Evolutionary conservation across 2,797 vertebrate species (phyloP).

Genomic region (Miichthys miiuy): DNA sequence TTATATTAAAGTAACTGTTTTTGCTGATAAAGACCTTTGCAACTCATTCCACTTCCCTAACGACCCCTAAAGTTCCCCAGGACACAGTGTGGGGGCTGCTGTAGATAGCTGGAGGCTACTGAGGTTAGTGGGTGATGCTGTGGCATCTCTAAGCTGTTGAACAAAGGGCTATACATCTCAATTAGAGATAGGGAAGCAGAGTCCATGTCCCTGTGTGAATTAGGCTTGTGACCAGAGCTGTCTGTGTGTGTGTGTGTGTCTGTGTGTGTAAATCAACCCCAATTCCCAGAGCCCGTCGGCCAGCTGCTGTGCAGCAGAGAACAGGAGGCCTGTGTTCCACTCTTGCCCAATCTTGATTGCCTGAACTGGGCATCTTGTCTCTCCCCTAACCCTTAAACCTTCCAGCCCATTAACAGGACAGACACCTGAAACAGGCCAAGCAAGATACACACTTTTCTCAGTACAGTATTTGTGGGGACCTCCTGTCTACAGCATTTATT

Average conservation of each 20-base stretch:
- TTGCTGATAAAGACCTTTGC: not conserved
- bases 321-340: slow-evolving; percentile 49
- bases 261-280: slow-evolving; percentile 42
- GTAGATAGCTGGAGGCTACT: not conserved
- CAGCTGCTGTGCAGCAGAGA: slow-evolving; percentile 57
- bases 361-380: slow-evolving; percentile 20
- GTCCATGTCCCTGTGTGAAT: slow-evolving; percentile 41
- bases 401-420: slow-evolving; percentile 37
- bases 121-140: slow-evolving; percentile 7
- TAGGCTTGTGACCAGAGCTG: slow-evolving; percentile 46
- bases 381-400: slow-evolving; percentile 30
- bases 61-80: slow-evolving; percentile 9
- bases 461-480: not conserved
- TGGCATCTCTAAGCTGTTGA: slow-evolving; percentile 23
- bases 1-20: slow-evolving; percentile 5
- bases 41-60: slow-evolving; percentile 1
- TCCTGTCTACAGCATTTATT: not conserved
- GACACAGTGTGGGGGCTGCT: not conserved
- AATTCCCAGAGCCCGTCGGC: slow-evolving; percentile 40
- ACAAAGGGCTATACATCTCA: slow-evolving; percentile 56
- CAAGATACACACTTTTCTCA: slow-evolving; percentile 1
- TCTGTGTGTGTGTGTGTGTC: slow-evolving; percentile 26
- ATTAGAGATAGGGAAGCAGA: slow-evolving; percentile 52
- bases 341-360: slow-evolving; percentile 39
- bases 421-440: slow-evolving; percentile 41